Base-by-base conservation (phyloP, 2,888 invertebrate species). In the Mystacides longicornis region DNA sequence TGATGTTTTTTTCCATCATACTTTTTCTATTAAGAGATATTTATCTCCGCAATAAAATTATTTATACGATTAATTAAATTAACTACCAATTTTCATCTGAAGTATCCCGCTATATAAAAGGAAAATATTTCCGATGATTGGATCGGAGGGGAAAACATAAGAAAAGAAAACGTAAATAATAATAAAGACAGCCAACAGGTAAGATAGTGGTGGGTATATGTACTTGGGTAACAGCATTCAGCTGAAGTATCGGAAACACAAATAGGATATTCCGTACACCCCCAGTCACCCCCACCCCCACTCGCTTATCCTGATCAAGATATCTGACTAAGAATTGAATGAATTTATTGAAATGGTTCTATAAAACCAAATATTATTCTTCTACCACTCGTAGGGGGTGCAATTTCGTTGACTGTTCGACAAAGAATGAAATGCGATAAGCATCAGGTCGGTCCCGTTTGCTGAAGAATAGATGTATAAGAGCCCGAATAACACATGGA, bases 1-100 rank as follows among this genome's bases (percentile, higher is more conserved):
- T n/a, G n/a, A n/a, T n/a, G n/a, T n/a, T n/a, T n/a, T n/a, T n/a
- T 11, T 11, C 27, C 37, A 14, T 37, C 7, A 37, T 37, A 27
- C 11, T 27, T 37, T 37, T 37, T 37, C 37, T 37, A 37, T 16
- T 3, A n/a, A 7, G n/a, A n/a, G 37, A 37, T 37, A 37, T 37
- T 37, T 37, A 37, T 37, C 37, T 37, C 37, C 37, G 37, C 37
- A 37, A 37, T 37, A 37, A 37, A 37, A 37, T 37, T 37, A 37
- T 37, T 37, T 37, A 37, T 37, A 14, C 37, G n/a, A 37, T 37
- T 37, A 37, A 37, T 37, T 37, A 37, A 37, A 37, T 37, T 37
- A 37, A 37, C 37, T 37, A 37, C 37, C 37, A 37, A 37, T 37
- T 16, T 37, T 37, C 16, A 37, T 37, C 37, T 37, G 37, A 37